Conservation (phyloP, 2,113 vertebrate species). For the Salvator merianae region DNA sequence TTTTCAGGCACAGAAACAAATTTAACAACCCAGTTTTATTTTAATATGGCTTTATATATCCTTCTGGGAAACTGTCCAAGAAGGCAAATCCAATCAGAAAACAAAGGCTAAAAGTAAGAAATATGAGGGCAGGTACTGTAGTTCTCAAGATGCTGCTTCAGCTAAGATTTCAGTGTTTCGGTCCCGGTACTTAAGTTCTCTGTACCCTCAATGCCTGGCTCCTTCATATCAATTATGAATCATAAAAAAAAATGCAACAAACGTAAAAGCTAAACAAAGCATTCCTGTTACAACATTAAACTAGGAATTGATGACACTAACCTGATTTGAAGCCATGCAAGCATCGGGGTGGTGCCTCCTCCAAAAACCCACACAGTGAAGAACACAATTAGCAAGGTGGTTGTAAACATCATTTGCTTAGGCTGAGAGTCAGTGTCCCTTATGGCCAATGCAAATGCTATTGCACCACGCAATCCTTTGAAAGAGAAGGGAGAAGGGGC, state of each 20-base stretch:
- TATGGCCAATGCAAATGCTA: conserved; percentile 83
- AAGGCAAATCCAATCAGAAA: background rate
- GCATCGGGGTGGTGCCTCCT: conserved; percentile 78
- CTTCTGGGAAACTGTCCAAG: background rate
- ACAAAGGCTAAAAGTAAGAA: background rate
- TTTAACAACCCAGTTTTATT: no score
- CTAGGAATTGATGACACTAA: conserved; percentile 56
- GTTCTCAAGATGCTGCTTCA: background rate
- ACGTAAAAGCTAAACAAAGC: fast-evolving
- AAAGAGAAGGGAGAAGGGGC: background rate
- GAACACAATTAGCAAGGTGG: conserved; percentile 80
- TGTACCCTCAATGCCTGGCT: background rate
- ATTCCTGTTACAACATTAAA: fast-evolving
- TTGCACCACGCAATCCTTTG: conserved; percentile 82
- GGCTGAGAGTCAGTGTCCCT: conserved; percentile 74
- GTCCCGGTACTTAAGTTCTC: background rate
- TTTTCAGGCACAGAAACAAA: no score
- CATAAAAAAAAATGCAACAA: background rate
- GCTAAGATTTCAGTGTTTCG: background rate
- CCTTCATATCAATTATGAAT: background rate
- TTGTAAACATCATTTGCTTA: conserved; percentile 81
- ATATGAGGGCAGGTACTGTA: background rate
- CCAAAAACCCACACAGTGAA: conserved; percentile 85
- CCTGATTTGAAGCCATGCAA: conserved; percentile 84
- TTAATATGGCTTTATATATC: background rate